A percentile compares a stretch with the other conserved stretches of the same genome.
Evolutionary conservation across 2,797 vertebrate species (phyloP).

Genomic region (Hypotaenidia okinawae): DNA sequence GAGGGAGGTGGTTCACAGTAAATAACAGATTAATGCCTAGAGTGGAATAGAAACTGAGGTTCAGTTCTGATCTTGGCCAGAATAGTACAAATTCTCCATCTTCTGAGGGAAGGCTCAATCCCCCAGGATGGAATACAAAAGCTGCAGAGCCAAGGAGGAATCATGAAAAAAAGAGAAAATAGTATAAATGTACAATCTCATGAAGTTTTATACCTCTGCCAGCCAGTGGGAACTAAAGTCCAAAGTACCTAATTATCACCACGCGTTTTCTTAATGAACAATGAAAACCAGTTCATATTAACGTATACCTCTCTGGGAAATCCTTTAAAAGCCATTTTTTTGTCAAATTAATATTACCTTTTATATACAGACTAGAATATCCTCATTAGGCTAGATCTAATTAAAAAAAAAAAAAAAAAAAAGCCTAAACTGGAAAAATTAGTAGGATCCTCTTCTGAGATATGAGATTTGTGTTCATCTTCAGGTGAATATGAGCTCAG

Average conservation of each 20-base stretch:
- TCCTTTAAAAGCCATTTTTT: background rate
- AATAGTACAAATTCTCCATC: background rate
- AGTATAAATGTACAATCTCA: background rate
- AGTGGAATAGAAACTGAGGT: background rate
- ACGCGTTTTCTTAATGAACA: background rate
- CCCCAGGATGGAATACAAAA: background rate
- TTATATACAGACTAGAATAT: background rate
- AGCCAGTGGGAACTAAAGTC: background rate
- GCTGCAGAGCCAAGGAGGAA: background rate
- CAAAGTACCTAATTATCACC: background rate
- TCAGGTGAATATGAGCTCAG: background rate
- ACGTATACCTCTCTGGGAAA: background rate
- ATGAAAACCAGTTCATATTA: background rate
- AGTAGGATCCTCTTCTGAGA: background rate
- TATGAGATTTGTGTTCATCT: background rate
- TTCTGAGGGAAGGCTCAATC: background rate
- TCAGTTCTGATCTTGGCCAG: background rate
- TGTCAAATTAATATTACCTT: background rate
- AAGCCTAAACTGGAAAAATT: background rate
- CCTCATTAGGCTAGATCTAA: background rate
- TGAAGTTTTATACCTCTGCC: background rate
- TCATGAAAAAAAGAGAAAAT: background rate
- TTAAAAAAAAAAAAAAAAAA: background rate
- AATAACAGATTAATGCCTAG: background rate
- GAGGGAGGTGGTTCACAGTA: background rate